Conservation (phyloP, 2,797 vertebrate genomes). For the Artibeus jamaicensis region DNA sequence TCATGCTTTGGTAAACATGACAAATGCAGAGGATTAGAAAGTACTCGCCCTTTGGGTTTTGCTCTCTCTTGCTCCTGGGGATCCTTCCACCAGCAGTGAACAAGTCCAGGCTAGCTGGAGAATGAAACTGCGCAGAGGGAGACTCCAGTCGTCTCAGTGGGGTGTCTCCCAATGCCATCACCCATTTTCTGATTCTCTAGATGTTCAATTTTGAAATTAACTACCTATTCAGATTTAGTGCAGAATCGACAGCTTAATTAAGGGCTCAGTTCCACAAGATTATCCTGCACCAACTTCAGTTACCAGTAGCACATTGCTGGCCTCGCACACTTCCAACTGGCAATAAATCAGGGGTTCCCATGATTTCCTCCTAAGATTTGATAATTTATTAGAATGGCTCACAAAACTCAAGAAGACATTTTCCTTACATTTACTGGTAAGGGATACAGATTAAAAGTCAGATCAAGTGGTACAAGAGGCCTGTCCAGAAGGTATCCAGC, state of each 20-base stretch:
- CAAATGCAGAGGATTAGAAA: neutral
- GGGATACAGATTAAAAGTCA: neutral
- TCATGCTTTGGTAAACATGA: neutral
- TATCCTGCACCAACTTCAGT: neutral
- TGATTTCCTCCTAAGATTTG: neutral
- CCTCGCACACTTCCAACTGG: neutral
- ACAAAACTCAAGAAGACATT: neutral
- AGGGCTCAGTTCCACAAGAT: neutral
- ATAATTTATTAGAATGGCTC: neutral
- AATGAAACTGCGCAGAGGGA: neutral
- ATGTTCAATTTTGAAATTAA: neutral
- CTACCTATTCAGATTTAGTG: neutral
- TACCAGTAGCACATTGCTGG: neutral
- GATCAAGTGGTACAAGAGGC: neutral
- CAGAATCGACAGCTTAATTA: neutral
- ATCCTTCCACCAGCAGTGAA: neutral
- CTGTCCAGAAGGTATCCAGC: neutral
- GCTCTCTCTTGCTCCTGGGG: neutral
- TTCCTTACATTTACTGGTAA: neutral
- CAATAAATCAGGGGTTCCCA: neutral
- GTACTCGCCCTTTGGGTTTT: neutral
- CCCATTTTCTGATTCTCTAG: neutral
- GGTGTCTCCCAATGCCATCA: neutral
- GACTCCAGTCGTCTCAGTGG: neutral
- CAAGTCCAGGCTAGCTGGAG: neutral